Base-by-base conservation (phyloP, 2,888 invertebrate genomes). In the Miltochrista miniata region DNA sequence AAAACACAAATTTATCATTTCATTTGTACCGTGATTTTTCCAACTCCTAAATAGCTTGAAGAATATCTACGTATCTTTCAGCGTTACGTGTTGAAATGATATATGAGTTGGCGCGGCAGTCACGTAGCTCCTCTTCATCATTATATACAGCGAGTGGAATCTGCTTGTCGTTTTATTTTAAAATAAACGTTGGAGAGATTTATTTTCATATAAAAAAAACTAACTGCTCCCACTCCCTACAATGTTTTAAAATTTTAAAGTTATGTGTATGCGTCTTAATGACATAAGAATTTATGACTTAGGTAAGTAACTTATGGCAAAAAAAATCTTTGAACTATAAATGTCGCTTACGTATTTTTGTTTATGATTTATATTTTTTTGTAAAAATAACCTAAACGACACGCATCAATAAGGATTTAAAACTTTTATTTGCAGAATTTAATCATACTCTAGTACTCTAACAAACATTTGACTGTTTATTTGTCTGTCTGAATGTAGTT, bases 31-130 rank as follows among this genome's bases (percentile, higher is more conserved):
- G 46, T 47, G 24, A 54, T 59, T 55, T 59, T 55, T 59, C 51
- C 51, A 54, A 43, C 56, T 56, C 39, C 52, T 44, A 45, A 65
- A 60, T 60, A 56, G 43, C 56, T 41, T 38, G 51, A 54, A 53
- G 49, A 59, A 57, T 61, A 24, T 24, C 18, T 24, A 59, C 9
- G 39, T 62, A 45, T 61, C 54, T 61, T 51, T 51, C 60, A 58
- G 38, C 61, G 61, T 51, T 46, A 48, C 54, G 36, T 33, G 63
- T 60, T 44, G 54, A 55, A 53, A 65, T 65, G 56, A 65, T 65
- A 58, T 51, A 56, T 51, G 50, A 31, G 51, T 38, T 30, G 41
- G 7, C 30, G 7, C 38, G 46, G 12, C 24, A 39, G 58, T 58
- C 65, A 58, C 66, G 65, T 65, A 53, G 51, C 12, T 10, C 7